A percentile compares a stretch with the other conserved stretches of the same genome.
These are phyloP conservation scores for Gnathonemus echidnorhynchus DNA, from an alignment of 2,113 vertebrate species.

Conservation along the genomic window DNA sequence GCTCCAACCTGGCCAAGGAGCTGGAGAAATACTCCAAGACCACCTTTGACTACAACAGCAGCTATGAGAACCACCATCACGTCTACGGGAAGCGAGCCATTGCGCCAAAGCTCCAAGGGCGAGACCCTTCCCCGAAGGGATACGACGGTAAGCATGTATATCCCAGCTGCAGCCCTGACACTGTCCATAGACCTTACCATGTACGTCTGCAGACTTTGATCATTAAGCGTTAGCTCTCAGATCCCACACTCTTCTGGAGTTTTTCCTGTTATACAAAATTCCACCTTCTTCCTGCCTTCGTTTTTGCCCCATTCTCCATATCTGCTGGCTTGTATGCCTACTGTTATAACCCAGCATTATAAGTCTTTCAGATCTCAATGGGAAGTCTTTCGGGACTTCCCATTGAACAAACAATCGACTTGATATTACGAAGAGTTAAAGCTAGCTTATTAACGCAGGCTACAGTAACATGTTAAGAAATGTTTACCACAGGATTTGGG, in stretches of 20 bases:
- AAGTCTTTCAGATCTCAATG: no score
- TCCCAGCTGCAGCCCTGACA: slow-evolving; percentile 36
- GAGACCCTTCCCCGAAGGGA: slow-evolving; percentile 90
- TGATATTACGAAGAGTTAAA: not conserved
- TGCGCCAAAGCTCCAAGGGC: slow-evolving; percentile 78
- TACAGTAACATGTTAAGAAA: not conserved
- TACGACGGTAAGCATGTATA: slow-evolving; percentile 76
- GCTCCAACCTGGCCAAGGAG: slow-evolving; percentile 88
- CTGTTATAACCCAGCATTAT: not conserved
- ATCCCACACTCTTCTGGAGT: no score
- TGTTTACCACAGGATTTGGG: not conserved
- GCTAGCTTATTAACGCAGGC: not conserved
- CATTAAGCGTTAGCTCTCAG: not conserved
- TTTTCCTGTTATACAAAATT: not conserved
- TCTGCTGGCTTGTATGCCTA: not conserved
- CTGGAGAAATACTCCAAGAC: slow-evolving; percentile 90
- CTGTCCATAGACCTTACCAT: not conserved
- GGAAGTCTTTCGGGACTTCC: no score
- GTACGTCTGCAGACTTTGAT: not conserved
- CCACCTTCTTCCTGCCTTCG: not conserved
- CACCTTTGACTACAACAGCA: slow-evolving; percentile 80
- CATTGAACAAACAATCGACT: no score
- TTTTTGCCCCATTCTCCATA: not conserved
- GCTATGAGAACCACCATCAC: slow-evolving; percentile 71
- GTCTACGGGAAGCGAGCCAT: slow-evolving; percentile 86